These are phyloP conservation scores for Bos indicus DNA, from an alignment of 2,113 vertebrate species.

Conservation along the genomic window DNA sequence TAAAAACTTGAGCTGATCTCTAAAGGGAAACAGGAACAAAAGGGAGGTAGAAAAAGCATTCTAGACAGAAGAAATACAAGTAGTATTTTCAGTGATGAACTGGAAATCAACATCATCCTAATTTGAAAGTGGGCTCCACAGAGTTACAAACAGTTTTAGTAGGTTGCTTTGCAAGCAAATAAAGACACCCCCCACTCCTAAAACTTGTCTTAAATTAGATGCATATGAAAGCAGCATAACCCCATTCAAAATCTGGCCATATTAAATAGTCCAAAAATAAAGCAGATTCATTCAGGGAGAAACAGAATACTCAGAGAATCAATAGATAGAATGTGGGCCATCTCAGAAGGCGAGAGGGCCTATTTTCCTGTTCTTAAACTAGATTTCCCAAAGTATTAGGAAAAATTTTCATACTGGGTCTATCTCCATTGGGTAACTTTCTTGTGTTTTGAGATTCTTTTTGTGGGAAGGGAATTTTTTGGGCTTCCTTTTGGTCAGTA, in stretches of 20 bases:
- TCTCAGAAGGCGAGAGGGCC: neutral
- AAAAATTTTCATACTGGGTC: neutral
- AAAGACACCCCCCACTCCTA: neutral
- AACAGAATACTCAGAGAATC: neutral
- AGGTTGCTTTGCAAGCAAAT: neutral
- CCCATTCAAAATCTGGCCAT: neutral
- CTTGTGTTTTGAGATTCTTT: neutral
- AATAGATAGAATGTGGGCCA: neutral
- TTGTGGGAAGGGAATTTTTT: neutral
- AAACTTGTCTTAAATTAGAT: neutral
- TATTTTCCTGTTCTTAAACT: neutral
- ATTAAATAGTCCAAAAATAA: neutral
- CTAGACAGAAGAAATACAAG: neutral
- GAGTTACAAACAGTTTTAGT: neutral
- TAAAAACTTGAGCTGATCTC: neutral
- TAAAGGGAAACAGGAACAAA: neutral
- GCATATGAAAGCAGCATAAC: neutral
- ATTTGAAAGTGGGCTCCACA: neutral
- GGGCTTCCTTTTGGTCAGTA: neutral
- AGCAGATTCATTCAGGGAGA: neutral
- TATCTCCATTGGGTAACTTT: neutral
- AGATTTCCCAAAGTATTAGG: neutral
- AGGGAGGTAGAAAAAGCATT: neutral
- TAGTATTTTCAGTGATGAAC: neutral
- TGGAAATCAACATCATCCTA: neutral